A percentile compares a stretch with the other conserved stretches of the same genome.
phyloP scores from a whole-genome alignment of 2,888 invertebrate species.

The Neoitamus cyanurus region DNA sequence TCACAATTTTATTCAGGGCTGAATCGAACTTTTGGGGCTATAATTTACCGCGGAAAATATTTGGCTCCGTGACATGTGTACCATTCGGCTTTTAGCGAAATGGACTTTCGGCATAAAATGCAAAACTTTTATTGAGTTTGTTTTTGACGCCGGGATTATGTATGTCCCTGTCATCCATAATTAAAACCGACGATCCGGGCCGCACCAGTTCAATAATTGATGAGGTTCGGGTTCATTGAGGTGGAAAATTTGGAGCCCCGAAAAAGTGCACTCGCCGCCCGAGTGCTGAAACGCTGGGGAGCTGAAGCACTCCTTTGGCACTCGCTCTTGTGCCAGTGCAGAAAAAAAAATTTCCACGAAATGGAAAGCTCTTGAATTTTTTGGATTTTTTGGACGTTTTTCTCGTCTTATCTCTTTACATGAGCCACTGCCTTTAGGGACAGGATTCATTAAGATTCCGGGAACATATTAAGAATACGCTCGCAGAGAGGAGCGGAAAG shows the following conservation, averaged over 20 bases:
- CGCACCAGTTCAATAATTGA: slow-evolving; percentile 45
- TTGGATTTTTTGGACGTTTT: slow-evolving; percentile 6
- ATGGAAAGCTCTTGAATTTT: slow-evolving; percentile 26
- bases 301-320: neutral
- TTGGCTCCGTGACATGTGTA: slow-evolving; percentile 40
- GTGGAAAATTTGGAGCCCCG: slow-evolving; percentile 36
- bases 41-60: slow-evolving; percentile 42
- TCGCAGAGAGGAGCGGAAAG: neutral
- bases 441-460: slow-evolving; percentile 41
- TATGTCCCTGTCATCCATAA: slow-evolving; percentile 48
- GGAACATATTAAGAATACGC: slow-evolving; percentile 23
- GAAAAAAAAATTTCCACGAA: slow-evolving; percentile 5
- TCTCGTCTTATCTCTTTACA: slow-evolving; percentile 17
- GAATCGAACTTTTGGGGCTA: slow-evolving; percentile 40
- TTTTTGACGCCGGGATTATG: slow-evolving; percentile 45
- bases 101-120: slow-evolving; percentile 47
- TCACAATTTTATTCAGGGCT: slow-evolving; percentile 27
- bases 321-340: neutral
- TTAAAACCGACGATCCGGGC: slow-evolving; percentile 46
- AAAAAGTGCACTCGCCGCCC: slow-evolving; percentile 26
- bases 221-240: slow-evolving; percentile 45
- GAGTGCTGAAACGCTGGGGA: neutral
- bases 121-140: slow-evolving; percentile 50
- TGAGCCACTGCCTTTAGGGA: neutral
- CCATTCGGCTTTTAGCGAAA: slow-evolving; percentile 47